These are phyloP conservation scores for Beris morrisii DNA, from an alignment of 2,888 invertebrate species.

Conservation along the genomic window DNA sequence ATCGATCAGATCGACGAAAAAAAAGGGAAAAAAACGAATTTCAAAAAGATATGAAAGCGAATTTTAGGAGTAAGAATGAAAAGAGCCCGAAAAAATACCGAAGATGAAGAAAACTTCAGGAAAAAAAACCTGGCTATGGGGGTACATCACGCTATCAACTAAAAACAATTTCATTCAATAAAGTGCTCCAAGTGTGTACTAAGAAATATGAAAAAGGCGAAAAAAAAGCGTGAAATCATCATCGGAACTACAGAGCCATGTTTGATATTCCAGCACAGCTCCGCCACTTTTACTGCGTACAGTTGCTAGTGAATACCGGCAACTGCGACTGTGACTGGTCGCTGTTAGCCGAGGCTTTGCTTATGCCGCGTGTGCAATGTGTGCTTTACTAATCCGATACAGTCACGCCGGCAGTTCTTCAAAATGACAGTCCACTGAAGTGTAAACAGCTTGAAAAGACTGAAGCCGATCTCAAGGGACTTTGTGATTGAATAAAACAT, in stretches of 20 bases:
- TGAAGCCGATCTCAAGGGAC: conserved; percentile 28
- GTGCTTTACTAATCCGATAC: conserved; percentile 12
- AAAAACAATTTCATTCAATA: conserved; percentile 35
- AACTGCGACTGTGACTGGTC: too few relatives aligned
- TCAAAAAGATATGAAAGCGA: neutral
- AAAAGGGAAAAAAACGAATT: conserved; percentile 15
- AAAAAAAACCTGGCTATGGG: neutral
- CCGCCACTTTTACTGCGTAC: too few relatives aligned
- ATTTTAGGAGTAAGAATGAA: conserved; percentile 24
- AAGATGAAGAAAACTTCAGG: neutral
- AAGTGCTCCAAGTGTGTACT: conserved; percentile 6
- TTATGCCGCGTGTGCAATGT: too few relatives aligned
- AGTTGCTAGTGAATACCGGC: too few relatives aligned
- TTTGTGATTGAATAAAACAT: conserved; percentile 37
- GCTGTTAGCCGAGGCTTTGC: too few relatives aligned
- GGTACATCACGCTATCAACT: neutral
- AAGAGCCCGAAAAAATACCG: neutral
- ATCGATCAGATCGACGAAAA: neutral
- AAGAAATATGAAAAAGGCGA: neutral
- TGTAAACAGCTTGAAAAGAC: conserved; percentile 30
- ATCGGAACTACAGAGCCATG: conserved; percentile 22
- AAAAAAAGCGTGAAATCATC: conserved; percentile 37
- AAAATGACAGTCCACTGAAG: conserved; percentile 25
- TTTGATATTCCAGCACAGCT: neutral
- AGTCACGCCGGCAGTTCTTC: conserved; percentile 13